These are phyloP conservation scores for Corythaeola cristata DNA, from an alignment of 2,113 vertebrate genomes.

Conservation along the genomic window DNA sequence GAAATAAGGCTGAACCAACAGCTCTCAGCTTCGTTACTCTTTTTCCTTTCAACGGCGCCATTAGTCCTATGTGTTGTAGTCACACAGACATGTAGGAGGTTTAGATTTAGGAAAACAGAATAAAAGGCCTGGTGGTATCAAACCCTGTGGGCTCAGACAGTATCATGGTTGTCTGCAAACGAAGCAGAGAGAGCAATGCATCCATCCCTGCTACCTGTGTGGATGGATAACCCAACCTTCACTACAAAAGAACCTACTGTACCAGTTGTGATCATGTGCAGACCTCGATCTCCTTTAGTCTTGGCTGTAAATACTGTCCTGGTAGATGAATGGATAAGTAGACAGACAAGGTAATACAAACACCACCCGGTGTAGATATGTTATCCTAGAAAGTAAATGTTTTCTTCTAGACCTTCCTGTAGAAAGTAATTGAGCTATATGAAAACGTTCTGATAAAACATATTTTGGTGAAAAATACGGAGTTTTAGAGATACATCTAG, in stretches of 20 bases:
- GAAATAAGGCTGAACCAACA: not conserved
- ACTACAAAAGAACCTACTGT: not conserved
- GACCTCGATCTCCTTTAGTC: not conserved
- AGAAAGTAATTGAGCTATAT: not conserved
- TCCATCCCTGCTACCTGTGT: not conserved
- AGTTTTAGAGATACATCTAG: not conserved
- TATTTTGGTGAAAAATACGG: not conserved
- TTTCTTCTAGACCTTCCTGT: not conserved
- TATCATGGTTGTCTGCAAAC: not conserved
- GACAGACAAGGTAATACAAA: not conserved
- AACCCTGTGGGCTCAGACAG: not conserved
- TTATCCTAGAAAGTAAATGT: not conserved
- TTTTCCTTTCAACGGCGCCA: conserved; percentile 24
- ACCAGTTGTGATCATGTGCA: not conserved
- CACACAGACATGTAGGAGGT: not conserved
- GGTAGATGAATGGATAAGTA: not conserved
- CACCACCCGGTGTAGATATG: rapidly evolving
- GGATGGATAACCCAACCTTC: not conserved
- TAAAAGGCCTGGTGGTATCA: not conserved
- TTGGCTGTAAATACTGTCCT: not conserved
- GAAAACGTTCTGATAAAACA: not conserved
- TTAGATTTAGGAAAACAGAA: not conserved
- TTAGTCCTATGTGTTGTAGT: not conserved
- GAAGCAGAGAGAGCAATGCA: not conserved
- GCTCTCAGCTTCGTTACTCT: not conserved